Conservation (phyloP, 1,140 invertebrate species). For the Aphelenchoides besseyi region DNA sequence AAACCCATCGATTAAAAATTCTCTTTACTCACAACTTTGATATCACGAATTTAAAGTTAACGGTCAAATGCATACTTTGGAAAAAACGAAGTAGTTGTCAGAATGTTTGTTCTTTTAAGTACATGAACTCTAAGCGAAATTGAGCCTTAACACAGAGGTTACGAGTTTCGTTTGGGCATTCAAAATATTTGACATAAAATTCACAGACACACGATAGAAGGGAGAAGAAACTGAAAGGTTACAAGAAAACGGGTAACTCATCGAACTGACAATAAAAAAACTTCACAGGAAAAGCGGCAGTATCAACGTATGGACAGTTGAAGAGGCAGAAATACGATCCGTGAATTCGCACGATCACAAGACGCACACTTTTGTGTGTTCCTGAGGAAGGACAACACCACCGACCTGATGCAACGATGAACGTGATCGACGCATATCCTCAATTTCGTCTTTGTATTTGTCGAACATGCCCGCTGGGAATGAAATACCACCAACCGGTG, state of each 20-base stretch:
- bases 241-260: background rate
- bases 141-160: background rate
- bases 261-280: background rate
- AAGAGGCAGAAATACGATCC: constrained; percentile 6
- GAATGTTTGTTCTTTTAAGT: background rate
- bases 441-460: constrained; percentile 58
- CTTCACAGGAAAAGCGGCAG: constrained; percentile 19
- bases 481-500: constrained; percentile 48
- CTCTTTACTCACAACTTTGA: too few species aligned
- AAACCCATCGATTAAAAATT: too few species aligned
- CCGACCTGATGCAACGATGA: constrained; percentile 54
- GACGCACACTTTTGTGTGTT: constrained; percentile 61
- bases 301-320: constrained; percentile 24
- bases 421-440: constrained; percentile 54
- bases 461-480: constrained; percentile 59
- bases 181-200: too few species aligned
- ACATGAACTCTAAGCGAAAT: background rate
- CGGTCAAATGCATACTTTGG: too few species aligned
- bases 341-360: constrained; percentile 31
- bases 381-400: constrained; percentile 21
- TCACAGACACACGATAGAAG: constrained; percentile 11
- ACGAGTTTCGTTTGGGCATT: too few species aligned
- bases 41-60: too few species aligned
- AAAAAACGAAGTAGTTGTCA: too few species aligned
- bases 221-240: background rate